Conservation (phyloP, 64 coral and sea anemone genomes). For the Pocillopora verrucosa region DNA sequence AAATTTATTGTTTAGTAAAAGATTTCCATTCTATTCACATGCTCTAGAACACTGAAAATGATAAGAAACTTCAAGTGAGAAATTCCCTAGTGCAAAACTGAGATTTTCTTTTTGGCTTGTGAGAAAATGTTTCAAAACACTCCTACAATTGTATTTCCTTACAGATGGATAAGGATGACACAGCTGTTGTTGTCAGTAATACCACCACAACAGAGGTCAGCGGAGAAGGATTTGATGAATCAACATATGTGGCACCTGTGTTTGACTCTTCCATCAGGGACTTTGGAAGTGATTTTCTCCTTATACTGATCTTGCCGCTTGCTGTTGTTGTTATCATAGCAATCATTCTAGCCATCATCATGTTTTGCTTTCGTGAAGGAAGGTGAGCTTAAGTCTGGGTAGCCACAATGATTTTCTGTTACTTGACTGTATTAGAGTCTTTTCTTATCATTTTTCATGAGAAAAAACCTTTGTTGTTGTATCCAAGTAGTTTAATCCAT, state of each 20-base stretch:
- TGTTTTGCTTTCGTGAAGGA: slow-evolving; percentile 84
- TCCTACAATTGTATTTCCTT: not conserved
- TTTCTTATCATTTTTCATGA: too few relatives aligned
- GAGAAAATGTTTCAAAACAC: too few relatives aligned
- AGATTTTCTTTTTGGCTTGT: not conserved
- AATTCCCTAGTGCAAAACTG: not conserved
- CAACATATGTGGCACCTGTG: slow-evolving; percentile 59
- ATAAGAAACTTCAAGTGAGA: too few relatives aligned
- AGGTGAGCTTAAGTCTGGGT: not conserved
- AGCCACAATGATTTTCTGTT: too few relatives aligned
- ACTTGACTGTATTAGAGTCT: too few relatives aligned
- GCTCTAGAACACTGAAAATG: too few relatives aligned
- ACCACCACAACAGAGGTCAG: not conserved
- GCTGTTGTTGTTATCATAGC: slow-evolving; percentile 65
- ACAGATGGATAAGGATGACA: slow-evolving; percentile 53
- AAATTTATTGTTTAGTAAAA: not conserved
- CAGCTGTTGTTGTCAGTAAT: not conserved
- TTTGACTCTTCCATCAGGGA: slow-evolving; percentile 65
- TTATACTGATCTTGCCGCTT: slow-evolving; percentile 70
- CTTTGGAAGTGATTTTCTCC: slow-evolving; percentile 68
- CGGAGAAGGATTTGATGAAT: slow-evolving; percentile 54
- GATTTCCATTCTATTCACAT: not conserved
- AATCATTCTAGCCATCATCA: slow-evolving; percentile 65
- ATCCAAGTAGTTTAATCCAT: too few relatives aligned
- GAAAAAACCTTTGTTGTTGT: too few relatives aligned